A percentile compares a stretch with the other conserved stretches of the same genome.
Evolutionary conservation across 2,797 vertebrate species (phyloP).

Genomic region (Manis crassicaudata): DNA sequence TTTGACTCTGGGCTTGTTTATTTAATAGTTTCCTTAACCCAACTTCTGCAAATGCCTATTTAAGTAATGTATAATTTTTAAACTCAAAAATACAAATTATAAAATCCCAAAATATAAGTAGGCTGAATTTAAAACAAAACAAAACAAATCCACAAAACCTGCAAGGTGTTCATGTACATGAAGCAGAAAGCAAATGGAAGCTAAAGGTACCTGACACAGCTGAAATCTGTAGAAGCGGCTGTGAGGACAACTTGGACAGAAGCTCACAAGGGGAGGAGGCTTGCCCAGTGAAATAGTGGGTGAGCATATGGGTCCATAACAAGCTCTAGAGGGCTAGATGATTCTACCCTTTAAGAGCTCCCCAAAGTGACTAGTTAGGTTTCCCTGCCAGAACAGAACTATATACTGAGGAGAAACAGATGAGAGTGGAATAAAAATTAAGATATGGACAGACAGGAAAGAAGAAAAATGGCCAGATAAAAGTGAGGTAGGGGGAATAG

Average conservation of each 20-base stretch:
- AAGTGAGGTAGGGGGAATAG: not conserved
- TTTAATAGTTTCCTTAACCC: not conserved
- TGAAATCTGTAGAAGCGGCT: not conserved
- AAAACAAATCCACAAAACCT: not conserved
- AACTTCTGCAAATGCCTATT: not conserved
- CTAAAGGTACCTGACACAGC: fast-evolving
- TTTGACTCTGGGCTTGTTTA: not conserved
- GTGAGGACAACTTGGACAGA: not conserved
- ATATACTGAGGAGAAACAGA: not conserved
- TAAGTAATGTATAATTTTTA: not conserved
- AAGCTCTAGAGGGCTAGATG: not conserved
- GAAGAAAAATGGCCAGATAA: not conserved
- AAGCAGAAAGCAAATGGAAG: not conserved
- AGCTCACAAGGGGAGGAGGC: not conserved
- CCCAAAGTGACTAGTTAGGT: too few species aligned
- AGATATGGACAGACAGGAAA: not conserved
- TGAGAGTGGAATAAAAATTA: not conserved
- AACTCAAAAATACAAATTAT: not conserved
- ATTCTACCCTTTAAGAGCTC: not conserved
- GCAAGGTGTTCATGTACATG: too few species aligned
- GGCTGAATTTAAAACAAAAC: not conserved
- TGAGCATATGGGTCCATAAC: not conserved
- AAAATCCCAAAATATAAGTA: not conserved
- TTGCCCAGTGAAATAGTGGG: not conserved
- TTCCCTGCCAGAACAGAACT: not conserved